phyloP scores from a whole-genome alignment of 1,140 invertebrate genomes.

The Hyles euphorbiae region DNA sequence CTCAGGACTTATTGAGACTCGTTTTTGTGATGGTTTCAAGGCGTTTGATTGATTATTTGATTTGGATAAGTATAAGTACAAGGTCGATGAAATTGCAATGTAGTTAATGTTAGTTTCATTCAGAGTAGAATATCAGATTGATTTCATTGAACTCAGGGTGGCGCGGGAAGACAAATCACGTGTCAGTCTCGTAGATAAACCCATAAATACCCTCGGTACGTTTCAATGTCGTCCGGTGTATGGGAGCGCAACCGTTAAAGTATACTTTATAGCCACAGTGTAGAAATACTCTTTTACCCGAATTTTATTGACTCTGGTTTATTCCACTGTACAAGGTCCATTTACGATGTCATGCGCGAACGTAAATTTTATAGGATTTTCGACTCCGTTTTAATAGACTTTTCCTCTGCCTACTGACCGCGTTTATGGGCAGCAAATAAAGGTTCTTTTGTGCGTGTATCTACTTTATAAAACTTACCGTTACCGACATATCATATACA shows the following conservation, averaged over 20 bases:
- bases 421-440: constrained; percentile 36
- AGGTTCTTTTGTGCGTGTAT: constrained; percentile 18
- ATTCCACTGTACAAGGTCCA: constrained; percentile 29
- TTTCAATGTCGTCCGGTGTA: too few relatives aligned
- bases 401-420: constrained; percentile 28
- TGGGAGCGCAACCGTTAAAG: constrained; percentile 12
- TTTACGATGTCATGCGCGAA: constrained; percentile 47
- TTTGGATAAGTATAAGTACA: too few relatives aligned
- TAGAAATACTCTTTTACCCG: constrained; percentile 31
- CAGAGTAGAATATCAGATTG: too few relatives aligned
- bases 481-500: too few relatives aligned
- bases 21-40: too few relatives aligned
- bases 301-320: constrained; percentile 43
- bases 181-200: not conserved
- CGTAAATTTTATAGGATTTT: constrained; percentile 58
- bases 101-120: too few relatives aligned
- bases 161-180: too few relatives aligned
- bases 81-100: too few relatives aligned
- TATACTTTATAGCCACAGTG: constrained; percentile 26
- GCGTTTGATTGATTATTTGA: too few relatives aligned
- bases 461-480: not conserved
- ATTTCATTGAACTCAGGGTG: too few relatives aligned
- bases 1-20: too few relatives aligned
- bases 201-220: too few relatives aligned
- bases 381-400: constrained; percentile 45